phyloP scores from a whole-genome alignment of 1,140 invertebrate species.

The Oryzaephilus surinamensis region DNA sequence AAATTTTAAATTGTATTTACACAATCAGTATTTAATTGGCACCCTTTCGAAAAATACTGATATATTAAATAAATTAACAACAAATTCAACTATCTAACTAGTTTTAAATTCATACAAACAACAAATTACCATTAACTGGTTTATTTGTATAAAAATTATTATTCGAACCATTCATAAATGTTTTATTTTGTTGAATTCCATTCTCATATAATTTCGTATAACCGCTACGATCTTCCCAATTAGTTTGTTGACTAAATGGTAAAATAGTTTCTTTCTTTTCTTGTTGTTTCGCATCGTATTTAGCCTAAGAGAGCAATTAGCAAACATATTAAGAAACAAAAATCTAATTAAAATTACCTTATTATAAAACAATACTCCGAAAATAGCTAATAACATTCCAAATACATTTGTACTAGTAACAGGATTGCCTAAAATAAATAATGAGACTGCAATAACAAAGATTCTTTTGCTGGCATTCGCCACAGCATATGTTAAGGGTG shows the following conservation, averaged over 20 bases:
- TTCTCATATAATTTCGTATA: too few species aligned
- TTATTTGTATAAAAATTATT: too few species aligned
- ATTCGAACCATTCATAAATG: too few species aligned
- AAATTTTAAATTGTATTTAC: too few species aligned
- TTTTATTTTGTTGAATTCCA: too few species aligned
- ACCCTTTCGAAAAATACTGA: too few species aligned
- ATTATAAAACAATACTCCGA: conserved; percentile 87
- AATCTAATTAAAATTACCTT: conserved; percentile 42
- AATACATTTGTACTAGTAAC: conserved; percentile 78
- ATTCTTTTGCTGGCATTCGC: conserved; percentile 94
- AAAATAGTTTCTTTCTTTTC: conserved; percentile 43
- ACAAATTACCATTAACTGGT: too few species aligned
- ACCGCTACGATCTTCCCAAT: too few species aligned
- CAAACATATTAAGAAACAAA: background rate
- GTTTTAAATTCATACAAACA: too few species aligned
- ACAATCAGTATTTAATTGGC: too few species aligned
- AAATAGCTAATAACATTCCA: conserved; percentile 84
- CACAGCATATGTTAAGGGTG: conserved; percentile 89
- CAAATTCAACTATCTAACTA: too few species aligned
- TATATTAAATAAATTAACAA: too few species aligned
- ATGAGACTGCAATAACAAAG: conserved; percentile 80
- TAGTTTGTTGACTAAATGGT: conserved; percentile 43
- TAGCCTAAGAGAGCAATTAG: conserved; percentile 53
- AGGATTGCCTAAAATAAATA: conserved; percentile 84
- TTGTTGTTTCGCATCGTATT: conserved; percentile 54